These are phyloP conservation scores for Chironomus tentans DNA, from an alignment of 2,888 invertebrate genomes.

Conservation along the genomic window DNA sequence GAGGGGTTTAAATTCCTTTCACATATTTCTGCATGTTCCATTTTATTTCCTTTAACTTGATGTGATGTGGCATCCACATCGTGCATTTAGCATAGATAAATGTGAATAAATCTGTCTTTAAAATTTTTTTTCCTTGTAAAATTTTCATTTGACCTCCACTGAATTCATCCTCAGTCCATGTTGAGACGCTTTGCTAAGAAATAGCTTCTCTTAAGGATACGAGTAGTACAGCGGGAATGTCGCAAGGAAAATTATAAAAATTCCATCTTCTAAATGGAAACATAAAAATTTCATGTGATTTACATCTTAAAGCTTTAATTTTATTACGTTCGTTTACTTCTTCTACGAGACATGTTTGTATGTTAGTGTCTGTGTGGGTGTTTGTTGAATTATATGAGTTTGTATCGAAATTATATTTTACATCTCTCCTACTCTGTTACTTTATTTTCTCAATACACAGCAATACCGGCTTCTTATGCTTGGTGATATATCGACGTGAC, in stretches of 20 bases:
- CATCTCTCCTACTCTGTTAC: background rate
- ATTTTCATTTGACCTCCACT: background rate
- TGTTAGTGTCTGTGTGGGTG: background rate
- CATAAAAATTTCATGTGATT: conserved; percentile 13
- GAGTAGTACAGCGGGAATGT: background rate
- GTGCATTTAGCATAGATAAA: conserved; percentile 3
- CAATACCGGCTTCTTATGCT: conserved; percentile 77
- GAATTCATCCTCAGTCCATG: background rate
- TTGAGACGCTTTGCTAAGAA: too few species aligned
- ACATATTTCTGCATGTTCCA: background rate
- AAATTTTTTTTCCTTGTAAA: background rate
- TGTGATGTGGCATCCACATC: background rate
- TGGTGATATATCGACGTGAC: conserved; percentile 79
- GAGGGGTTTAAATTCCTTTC: background rate
- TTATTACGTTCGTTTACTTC: conserved; percentile 6
- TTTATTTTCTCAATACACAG: conserved; percentile 41
- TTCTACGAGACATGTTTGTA: background rate
- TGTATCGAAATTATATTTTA: background rate
- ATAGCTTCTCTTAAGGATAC: background rate
- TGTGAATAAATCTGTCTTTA: conserved; percentile 11
- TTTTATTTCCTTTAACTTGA: background rate
- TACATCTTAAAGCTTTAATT: conserved; percentile 16
- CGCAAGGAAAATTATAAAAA: background rate
- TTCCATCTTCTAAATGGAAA: conserved; percentile 14
- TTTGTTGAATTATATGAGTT: too few species aligned